Conservation (phyloP, 2,888 invertebrate genomes). For the Noctua janthe region DNA sequence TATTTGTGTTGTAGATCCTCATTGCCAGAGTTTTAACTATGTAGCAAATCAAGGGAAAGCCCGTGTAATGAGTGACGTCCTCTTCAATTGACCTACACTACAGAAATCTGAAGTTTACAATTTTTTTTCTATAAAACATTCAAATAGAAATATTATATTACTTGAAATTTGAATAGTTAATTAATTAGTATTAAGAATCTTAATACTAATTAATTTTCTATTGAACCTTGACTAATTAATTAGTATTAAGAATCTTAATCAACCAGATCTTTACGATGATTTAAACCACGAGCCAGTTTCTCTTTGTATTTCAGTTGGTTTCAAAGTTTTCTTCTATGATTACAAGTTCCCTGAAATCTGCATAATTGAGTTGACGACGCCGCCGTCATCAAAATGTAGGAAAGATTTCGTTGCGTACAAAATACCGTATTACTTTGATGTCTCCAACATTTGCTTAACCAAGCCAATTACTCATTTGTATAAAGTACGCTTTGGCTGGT, state of each 20-base stretch:
- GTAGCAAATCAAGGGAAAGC: background rate
- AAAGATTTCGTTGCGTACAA: slow-evolving; percentile 57
- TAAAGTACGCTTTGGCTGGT: slow-evolving; percentile 38
- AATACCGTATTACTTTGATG: slow-evolving; percentile 58
- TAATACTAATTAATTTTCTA: no score
- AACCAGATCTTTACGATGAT: slow-evolving; percentile 4
- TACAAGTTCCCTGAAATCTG: slow-evolving; percentile 66
- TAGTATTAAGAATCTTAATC: slow-evolving; percentile 31
- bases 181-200: slow-evolving; percentile 25
- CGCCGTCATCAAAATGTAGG: slow-evolving; percentile 57
- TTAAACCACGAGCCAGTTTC: slow-evolving; percentile 44
- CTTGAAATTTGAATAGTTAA: no score
- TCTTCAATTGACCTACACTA: background rate
- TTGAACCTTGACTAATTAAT: slow-evolving; percentile 1
- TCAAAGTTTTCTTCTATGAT: slow-evolving; percentile 69
- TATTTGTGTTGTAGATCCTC: background rate
- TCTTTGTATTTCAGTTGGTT: slow-evolving; percentile 55
- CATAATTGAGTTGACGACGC: slow-evolving; percentile 67
- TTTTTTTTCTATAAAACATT: background rate
- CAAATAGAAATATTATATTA: background rate
- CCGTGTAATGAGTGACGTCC: no score
- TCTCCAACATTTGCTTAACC: slow-evolving; percentile 57
- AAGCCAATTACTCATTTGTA: slow-evolving; percentile 62
- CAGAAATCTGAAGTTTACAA: background rate
- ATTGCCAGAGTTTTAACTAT: background rate